phyloP scores from a whole-genome alignment of 2,113 vertebrate genomes.

The Ceratotherium simum region DNA sequence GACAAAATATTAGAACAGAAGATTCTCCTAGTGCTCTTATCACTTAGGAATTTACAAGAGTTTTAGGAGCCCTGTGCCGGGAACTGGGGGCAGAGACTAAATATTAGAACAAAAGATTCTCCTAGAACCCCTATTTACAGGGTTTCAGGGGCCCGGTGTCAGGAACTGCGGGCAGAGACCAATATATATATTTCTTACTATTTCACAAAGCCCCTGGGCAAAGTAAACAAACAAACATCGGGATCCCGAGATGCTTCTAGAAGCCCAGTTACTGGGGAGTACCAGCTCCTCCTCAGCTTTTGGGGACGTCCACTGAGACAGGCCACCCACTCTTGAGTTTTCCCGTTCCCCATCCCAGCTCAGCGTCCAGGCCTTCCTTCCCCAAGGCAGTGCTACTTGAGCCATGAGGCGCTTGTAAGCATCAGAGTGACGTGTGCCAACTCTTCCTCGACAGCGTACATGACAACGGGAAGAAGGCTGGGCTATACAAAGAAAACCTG shows the following conservation, averaged over 20 bases:
- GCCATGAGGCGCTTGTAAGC: conserved; percentile 21
- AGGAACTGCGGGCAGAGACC: not conserved
- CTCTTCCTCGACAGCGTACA: conserved; percentile 89
- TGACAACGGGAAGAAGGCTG: conserved; percentile 91
- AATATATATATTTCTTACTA: not conserved
- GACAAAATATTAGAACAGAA: not conserved
- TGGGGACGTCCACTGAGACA: not conserved
- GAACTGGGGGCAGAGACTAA: not conserved
- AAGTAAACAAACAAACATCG: not conserved
- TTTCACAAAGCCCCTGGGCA: not conserved
- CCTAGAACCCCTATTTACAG: too few relatives aligned
- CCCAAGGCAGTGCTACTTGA: not conserved
- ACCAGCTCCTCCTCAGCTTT: not conserved
- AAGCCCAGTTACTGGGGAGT: not conserved
- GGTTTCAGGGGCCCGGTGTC: not conserved
- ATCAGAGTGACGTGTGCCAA: not conserved
- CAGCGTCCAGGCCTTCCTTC: not conserved
- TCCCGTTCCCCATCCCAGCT: too few relatives aligned
- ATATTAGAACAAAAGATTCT: too few relatives aligned
- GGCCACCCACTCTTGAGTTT: not conserved
- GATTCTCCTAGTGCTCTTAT: not conserved
- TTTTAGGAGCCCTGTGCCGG: not conserved
- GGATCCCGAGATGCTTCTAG: not conserved
- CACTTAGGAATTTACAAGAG: not conserved
- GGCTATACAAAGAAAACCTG: conserved; percentile 96